Percentiles rank a stretch among this genome's conserved stretches.
Evolutionary conservation across 2,888 invertebrate genomes (phyloP).

Genomic region (Isotomurus palustris): DNA sequence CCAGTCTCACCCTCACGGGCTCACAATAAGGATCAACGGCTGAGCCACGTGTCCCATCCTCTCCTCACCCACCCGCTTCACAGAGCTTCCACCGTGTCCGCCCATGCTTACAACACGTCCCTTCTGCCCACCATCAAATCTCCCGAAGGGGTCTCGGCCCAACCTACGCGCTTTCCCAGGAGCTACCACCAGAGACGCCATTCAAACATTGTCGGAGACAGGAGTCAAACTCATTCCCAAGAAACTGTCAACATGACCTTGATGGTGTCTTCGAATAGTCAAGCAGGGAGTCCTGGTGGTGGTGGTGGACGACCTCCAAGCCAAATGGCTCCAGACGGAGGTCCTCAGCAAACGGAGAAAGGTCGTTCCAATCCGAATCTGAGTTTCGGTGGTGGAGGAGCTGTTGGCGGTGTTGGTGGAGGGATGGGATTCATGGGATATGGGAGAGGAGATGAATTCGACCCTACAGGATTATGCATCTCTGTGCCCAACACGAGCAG

Average conservation of each 20-base stretch:
- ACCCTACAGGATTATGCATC: constrained; percentile 24
- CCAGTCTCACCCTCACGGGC: constrained; percentile 31
- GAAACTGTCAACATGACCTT: constrained; percentile 45
- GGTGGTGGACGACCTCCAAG: not conserved
- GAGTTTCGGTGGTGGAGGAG: constrained; percentile 15
- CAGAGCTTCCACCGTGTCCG: constrained; percentile 33
- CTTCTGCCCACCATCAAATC: constrained; percentile 39
- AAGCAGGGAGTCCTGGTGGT: not conserved
- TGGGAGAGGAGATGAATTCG: not conserved
- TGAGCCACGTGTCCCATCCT: constrained; percentile 30
- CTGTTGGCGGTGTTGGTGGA: constrained; percentile 20
- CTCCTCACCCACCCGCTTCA: constrained; percentile 37
- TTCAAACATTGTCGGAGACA: constrained; percentile 31
- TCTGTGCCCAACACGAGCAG: constrained; percentile 24
- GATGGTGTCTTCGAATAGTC: constrained; percentile 24
- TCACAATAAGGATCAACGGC: constrained; percentile 15
- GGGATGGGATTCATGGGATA: constrained; percentile 16
- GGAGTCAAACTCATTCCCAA: constrained; percentile 39
- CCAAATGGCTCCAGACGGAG: not conserved
- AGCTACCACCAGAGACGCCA: constrained; percentile 19
- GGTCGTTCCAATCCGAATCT: constrained; percentile 30
- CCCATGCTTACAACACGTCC: constrained; percentile 17
- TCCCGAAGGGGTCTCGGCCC: constrained; percentile 17
- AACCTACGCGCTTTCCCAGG: constrained; percentile 1
- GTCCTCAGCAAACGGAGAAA: constrained; percentile 19